These are phyloP conservation scores for Mohoua ochrocephala DNA, from an alignment of 2,113 vertebrate genomes.

Conservation along the genomic window DNA sequence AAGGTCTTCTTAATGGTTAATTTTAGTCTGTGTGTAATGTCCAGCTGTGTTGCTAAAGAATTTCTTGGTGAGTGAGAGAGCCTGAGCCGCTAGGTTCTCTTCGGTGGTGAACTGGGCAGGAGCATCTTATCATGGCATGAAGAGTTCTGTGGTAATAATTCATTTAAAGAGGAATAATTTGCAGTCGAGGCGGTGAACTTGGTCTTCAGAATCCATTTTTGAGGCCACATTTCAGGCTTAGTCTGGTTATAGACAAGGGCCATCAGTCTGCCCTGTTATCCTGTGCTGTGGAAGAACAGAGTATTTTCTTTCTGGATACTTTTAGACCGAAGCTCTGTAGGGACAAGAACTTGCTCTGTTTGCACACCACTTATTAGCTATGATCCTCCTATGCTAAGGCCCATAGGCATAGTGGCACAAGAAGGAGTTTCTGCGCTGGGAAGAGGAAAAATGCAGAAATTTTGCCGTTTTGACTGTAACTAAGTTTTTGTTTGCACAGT, in stretches of 20 bases:
- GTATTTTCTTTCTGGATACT: not conserved
- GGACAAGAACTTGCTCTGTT: not conserved
- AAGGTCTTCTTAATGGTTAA: not conserved
- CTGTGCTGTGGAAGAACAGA: not conserved
- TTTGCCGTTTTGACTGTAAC: not conserved
- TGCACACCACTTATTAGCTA: not conserved
- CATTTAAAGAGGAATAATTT: not conserved
- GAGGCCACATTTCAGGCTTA: not conserved
- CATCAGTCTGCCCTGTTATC: not conserved
- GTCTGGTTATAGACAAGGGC: not conserved
- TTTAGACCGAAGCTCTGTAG: not conserved
- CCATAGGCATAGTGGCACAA: rapidly evolving
- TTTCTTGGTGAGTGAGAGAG: not conserved
- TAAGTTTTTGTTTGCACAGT: not conserved
- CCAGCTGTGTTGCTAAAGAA: not conserved
- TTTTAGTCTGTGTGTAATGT: not conserved
- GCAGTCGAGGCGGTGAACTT: not conserved
- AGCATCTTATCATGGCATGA: not conserved
- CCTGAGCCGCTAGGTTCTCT: not conserved
- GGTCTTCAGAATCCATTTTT: not conserved
- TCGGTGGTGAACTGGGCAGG: not conserved
- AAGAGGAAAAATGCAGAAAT: not conserved
- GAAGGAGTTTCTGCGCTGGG: not conserved
- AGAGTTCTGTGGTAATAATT: not conserved
- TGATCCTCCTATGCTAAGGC: not conserved